phyloP scores from a whole-genome alignment of 2,797 vertebrate genomes.

The Premnoplex brunnescens region DNA sequence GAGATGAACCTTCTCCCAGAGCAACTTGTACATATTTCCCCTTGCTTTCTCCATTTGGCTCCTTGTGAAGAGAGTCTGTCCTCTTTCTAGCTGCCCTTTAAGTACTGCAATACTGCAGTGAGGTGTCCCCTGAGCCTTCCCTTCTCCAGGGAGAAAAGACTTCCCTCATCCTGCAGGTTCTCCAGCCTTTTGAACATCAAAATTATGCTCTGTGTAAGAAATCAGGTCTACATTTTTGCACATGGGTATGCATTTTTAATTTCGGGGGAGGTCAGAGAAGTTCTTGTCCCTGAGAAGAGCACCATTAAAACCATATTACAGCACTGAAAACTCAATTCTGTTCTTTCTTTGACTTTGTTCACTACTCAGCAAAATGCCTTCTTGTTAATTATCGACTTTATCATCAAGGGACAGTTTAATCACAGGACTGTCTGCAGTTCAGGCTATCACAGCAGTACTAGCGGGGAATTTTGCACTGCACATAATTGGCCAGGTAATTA shows the following conservation, averaged over 20 bases:
- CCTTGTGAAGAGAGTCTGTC: background rate
- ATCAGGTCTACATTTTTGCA: background rate
- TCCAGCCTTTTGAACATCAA: background rate
- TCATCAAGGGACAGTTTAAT: constrained; percentile 63
- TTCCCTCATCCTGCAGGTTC: background rate
- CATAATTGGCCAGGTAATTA: constrained; percentile 63
- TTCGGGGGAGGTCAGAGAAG: constrained; percentile 15
- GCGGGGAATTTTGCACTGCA: constrained; percentile 24
- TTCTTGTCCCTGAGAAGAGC: background rate
- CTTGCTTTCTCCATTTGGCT: background rate
- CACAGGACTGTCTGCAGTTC: constrained; percentile 42
- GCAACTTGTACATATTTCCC: background rate
- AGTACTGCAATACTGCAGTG: background rate
- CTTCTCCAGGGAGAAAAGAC: background rate
- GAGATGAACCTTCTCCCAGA: background rate
- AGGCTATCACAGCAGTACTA: constrained; percentile 26
- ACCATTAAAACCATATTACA: constrained; percentile 40
- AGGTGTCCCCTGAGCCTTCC: background rate
- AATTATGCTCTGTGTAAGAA: background rate
- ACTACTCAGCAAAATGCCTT: constrained; percentile 50
- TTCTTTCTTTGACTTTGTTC: constrained; percentile 57
- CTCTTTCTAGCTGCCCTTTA: background rate
- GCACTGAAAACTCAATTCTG: constrained; percentile 8
- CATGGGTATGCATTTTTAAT: background rate
- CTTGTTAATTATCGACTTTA: constrained; percentile 59